Evolutionary conservation across 2,888 invertebrate species (phyloP).

Genomic region (Sussaba pulchella): DNA sequence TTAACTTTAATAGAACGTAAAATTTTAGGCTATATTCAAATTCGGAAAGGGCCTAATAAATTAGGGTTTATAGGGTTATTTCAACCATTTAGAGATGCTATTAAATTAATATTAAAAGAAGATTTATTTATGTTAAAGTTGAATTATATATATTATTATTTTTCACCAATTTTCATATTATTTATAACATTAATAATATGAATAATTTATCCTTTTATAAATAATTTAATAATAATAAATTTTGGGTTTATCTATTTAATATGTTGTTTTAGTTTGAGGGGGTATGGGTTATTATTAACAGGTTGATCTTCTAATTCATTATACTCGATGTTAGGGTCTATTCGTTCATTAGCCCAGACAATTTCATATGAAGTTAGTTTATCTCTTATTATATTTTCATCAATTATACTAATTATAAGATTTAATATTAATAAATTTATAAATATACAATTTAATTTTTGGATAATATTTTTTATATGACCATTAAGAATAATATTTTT

Average conservation of each 20-base stretch:
- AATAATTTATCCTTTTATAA: constrained; percentile 86
- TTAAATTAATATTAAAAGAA: constrained; percentile 90
- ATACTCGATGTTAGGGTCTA: constrained; percentile 89
- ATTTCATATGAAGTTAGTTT: constrained; percentile 92
- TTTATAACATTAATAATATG: constrained; percentile 87
- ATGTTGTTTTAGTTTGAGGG: constrained; percentile 87
- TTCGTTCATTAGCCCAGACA: constrained; percentile 90
- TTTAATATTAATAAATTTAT: constrained; percentile 86
- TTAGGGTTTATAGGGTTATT: constrained; percentile 87
- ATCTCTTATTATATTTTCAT: constrained; percentile 87
- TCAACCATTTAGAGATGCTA: constrained; percentile 90
- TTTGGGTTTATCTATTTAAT: constrained; percentile 88
- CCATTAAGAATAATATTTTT: constrained; percentile 87
- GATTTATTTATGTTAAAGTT: constrained; percentile 86
- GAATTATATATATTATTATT: constrained; percentile 88
- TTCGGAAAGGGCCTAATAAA: constrained; percentile 91
- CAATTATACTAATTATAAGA: constrained; percentile 86
- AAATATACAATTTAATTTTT: constrained; percentile 85
- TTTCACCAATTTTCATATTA: constrained; percentile 87
- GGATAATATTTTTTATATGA: constrained; percentile 85
- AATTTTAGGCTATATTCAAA: constrained; percentile 89
- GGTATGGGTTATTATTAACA: constrained; percentile 88
- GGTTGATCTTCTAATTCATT: constrained; percentile 91
- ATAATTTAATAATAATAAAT: constrained; percentile 86
- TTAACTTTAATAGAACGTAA: constrained; percentile 90